Evolutionary conservation across 92 coral and sea anemone genomes (phyloP), one percentile per base, ranked within the genome.

Genomic region (Umimayanthus kanabou): DNA sequence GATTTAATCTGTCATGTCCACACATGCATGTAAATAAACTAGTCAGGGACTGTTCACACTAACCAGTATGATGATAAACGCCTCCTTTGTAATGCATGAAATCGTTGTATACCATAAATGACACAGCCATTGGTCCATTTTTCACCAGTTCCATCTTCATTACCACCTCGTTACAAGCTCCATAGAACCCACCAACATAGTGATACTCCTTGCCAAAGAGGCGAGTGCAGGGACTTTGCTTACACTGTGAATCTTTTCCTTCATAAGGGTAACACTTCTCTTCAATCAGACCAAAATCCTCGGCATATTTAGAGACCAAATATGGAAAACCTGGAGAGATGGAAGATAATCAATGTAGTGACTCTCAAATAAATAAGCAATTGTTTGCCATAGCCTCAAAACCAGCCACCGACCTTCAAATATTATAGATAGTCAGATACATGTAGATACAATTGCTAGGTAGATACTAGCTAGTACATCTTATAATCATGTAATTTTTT

Each of bases 101-200:
- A 87, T 93, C 95, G 8, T 28, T 43, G 9, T 86, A 85, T 7
- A 93, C 95, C 75, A 91, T 93, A 83, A 93, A 93, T 16, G 90
- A 37, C 5, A 93, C 95, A 9, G 89, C 57, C 20, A 91, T 43
- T 9, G 95, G 95, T 20, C 95, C 95, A 39, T 93, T 89, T 64
- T 91, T 93, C 47, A 91, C 89, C 37, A 93, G 82, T 39, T 93
- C 94, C 69, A 87, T 37, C 76, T 86, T 88, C 95, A 93, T 93
- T 2, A 91, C 66, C 47, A 75, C 92, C 74, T 93, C 95, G 39
- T 89, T 93, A 82, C 95, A 93, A 49, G 91, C 95, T 43, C 95
- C 95, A 55, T 91, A 93, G 82, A 93, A 93, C 39, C 95, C 95
- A n/a, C 95, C 95, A 73, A 93, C 87, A 73, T 93, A 93, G 69